phyloP scores from a whole-genome alignment of 2,888 invertebrate genomes.

The Caenorhabditis sp. region DNA sequence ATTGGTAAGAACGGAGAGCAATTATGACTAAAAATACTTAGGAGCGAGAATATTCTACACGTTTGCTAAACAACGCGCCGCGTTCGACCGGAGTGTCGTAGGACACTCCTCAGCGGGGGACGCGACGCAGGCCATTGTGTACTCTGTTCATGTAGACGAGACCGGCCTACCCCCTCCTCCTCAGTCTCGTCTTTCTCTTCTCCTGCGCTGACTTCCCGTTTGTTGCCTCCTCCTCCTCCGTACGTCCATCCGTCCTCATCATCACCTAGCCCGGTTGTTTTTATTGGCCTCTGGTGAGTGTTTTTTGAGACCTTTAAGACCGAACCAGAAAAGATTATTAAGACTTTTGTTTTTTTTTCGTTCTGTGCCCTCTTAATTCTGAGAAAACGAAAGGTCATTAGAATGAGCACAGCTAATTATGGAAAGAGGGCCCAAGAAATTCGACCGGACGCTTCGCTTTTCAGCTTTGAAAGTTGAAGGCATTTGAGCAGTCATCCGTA shows the following conservation, averaged over 20 bases:
- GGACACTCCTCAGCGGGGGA: too few relatives aligned
- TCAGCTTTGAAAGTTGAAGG: too few relatives aligned
- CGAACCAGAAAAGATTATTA: neutral
- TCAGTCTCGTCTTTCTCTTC: too few relatives aligned
- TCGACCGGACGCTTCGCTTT: too few relatives aligned
- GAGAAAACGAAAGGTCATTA: neutral
- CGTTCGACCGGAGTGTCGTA: neutral
- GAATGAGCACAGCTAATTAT: neutral
- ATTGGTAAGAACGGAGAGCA: neutral
- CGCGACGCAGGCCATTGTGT: too few relatives aligned
- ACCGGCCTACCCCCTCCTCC: too few relatives aligned
- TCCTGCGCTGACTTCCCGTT: neutral
- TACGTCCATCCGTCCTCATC: neutral
- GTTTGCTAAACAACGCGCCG: neutral
- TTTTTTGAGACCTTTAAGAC: slow-evolving; percentile 9
- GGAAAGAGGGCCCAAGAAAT: neutral
- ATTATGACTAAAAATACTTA: neutral
- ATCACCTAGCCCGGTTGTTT: neutral
- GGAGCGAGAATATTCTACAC: neutral
- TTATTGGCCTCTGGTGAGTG: neutral
- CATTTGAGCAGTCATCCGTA: neutral
- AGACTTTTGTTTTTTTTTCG: too few relatives aligned
- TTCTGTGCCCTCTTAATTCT: too few relatives aligned
- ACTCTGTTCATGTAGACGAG: too few relatives aligned
- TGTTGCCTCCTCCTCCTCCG: too few relatives aligned